Evolutionary conservation across 2,888 invertebrate species (phyloP), one percentile per base, ranked within the genome.

Genomic region (Julus scanicus): DNA sequence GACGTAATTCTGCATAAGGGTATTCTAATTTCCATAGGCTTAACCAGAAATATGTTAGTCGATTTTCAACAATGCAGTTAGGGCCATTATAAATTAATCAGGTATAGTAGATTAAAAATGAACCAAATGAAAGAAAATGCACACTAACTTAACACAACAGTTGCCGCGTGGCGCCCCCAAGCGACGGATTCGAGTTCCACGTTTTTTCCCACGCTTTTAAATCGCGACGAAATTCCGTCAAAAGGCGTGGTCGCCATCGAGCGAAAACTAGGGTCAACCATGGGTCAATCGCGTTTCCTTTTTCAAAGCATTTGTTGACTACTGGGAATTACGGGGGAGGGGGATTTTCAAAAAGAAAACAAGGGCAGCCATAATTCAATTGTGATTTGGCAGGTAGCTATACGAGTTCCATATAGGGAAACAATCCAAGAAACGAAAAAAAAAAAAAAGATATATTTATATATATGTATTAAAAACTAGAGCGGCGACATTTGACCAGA

Each of bases 401-500:
- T 13, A 49, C 49, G 49, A 49, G 49, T 49, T 49, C 63, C 9
- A 0, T 20, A 5, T 2, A 20, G 63, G 63, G 20, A 63, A 20
- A 63, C 57, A 57, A 48, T 1, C 29, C 48, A 48, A 48, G 6
- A 48, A 48, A 48, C 17, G 15, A 13, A 53, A 53, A 53, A 13
- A 53, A 53, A 53, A 53, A 53, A 53, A 53, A 13, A 53, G 6
- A 53, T 5, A 53, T 53, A 53, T 13, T 1, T 29, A 29, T 29
- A 48, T 11, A 48, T 13, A 6, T 6, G 6, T 53, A 53, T 53
- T 20, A 63, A 63, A 49, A 63, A 63, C 20, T 63, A 57, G 57
- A 57, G 57, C 57, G 63, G 63, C 20, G 63, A 63, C 63, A 63
- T 63, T 63, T 63, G 63, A 63, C n/a, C 63, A 63, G 63, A 63